Percentiles rank a stretch among this genome's conserved stretches.
phyloP scores from a whole-genome alignment of 1,140 invertebrate species.

The Trachymyrmex cornetzi region DNA sequence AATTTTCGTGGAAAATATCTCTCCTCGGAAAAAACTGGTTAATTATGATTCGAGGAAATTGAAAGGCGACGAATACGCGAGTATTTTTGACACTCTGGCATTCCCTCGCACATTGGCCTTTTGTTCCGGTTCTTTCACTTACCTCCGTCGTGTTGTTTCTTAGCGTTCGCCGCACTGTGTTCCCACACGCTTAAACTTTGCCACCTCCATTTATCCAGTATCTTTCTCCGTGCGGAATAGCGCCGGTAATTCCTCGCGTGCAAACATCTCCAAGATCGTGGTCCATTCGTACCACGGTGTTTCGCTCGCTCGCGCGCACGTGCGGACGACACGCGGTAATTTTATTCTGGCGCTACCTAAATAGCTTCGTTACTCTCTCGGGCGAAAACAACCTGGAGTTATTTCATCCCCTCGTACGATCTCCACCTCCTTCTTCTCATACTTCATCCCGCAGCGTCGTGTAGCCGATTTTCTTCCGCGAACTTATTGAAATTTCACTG shows the following conservation, averaged over 20 bases:
- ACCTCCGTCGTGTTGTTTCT: constrained; percentile 4
- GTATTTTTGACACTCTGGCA: constrained; percentile 34
- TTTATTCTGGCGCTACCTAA: constrained; percentile 39
- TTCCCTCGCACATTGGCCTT: constrained; percentile 47
- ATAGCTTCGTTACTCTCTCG: constrained; percentile 36
- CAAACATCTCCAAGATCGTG: constrained; percentile 52
- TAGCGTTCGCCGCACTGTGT: constrained; percentile 25
- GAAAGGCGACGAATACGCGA: background rate
- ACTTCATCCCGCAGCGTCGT: background rate
- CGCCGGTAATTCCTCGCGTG: constrained; percentile 36
- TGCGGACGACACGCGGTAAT: constrained; percentile 44
- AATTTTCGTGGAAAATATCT: background rate
- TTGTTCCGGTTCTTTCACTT: constrained; percentile 24
- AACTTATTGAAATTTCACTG: constrained; percentile 47
- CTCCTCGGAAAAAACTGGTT: background rate
- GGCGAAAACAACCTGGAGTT: constrained; percentile 26
- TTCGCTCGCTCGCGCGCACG: constrained; percentile 17
- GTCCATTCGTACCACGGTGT: constrained; percentile 36
- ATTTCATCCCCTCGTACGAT: constrained; percentile 14
- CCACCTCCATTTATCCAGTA: constrained; percentile 52
- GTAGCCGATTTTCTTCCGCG: constrained; percentile 20
- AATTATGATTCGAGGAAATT: constrained; percentile 34
- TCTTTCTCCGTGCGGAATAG: constrained; percentile 53
- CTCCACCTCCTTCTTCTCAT: background rate
- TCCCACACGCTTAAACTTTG: constrained; percentile 52